Evolutionary conservation across 2,888 invertebrate genomes (phyloP).

Genomic region (Clepsis dumicolana): DNA sequence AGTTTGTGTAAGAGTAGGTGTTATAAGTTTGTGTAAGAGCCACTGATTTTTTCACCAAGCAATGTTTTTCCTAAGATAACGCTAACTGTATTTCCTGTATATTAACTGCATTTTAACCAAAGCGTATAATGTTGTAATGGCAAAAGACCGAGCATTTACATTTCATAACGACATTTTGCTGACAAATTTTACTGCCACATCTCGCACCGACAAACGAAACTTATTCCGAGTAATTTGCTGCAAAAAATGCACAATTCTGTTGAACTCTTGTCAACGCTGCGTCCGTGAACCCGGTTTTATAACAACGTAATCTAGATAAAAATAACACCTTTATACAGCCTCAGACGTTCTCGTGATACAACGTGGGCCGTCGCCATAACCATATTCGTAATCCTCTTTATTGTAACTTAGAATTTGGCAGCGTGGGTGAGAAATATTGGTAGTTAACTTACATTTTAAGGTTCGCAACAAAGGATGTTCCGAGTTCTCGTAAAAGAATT

Average conservation of each 20-base stretch:
- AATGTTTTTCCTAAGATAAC: too few species aligned
- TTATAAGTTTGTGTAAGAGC: background rate
- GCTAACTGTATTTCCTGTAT: background rate
- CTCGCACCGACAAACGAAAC: slow-evolving; percentile 68
- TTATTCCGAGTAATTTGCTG: slow-evolving; percentile 73
- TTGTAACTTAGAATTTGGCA: slow-evolving; percentile 68
- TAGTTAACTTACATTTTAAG: slow-evolving; percentile 61
- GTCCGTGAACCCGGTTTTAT: slow-evolving; percentile 77
- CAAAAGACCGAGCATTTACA: background rate
- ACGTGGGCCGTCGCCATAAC: slow-evolving; percentile 72
- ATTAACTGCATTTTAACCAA: background rate
- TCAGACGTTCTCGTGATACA: slow-evolving; percentile 63
- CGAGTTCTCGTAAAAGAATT: slow-evolving; percentile 65
- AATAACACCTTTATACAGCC: slow-evolving; percentile 75
- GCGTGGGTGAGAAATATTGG: slow-evolving; percentile 75
- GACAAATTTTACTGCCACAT: slow-evolving; percentile 74
- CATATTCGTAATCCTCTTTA: slow-evolving; percentile 70
- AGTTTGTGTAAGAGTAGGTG: too few species aligned
- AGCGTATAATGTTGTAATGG: background rate
- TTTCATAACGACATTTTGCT: slow-evolving; percentile 64
- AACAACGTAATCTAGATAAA: slow-evolving; percentile 79
- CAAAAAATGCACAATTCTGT: slow-evolving; percentile 81
- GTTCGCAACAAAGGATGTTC: slow-evolving; percentile 63
- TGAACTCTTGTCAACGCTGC: slow-evolving; percentile 61
- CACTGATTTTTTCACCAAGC: too few species aligned